These are phyloP conservation scores for Epinephelus awoara DNA, from an alignment of 2,797 vertebrate genomes.

Conservation along the genomic window DNA sequence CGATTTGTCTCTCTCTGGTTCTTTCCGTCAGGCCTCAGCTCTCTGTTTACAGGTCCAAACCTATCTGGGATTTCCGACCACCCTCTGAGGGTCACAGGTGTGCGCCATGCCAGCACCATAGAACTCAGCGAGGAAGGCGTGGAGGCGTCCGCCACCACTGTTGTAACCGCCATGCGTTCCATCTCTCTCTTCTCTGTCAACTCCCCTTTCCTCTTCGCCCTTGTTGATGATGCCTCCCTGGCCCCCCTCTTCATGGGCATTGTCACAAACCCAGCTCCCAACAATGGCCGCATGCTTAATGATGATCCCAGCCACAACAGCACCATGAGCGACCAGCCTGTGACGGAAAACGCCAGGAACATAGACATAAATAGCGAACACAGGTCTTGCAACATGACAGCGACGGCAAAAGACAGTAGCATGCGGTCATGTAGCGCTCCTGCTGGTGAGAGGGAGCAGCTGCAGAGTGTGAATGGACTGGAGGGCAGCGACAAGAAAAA, in stretches of 20 bases:
- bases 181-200: conserved; percentile 88
- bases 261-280: conserved; percentile 90
- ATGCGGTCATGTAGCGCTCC: conserved; percentile 50
- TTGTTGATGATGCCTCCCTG: conserved; percentile 87
- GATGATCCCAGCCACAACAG: conserved; percentile 56
- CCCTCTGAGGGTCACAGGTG: conserved; percentile 86
- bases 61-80: conserved; percentile 87
- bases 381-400: conserved; percentile 29
- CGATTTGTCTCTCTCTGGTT: neutral
- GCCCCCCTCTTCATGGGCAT: conserved; percentile 91
- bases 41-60: conserved; percentile 88
- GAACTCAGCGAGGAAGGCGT: conserved; percentile 91
- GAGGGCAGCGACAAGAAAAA: neutral
- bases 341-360: neutral
- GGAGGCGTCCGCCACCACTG: conserved; percentile 89
- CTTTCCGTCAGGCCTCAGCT: conserved; percentile 86
- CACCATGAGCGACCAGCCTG: conserved; percentile 59
- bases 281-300: conserved; percentile 54
- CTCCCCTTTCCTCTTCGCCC: conserved; percentile 91
- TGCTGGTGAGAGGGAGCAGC: conserved; percentile 38
- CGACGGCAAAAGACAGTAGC: conserved; percentile 35
- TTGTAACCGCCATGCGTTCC: conserved; percentile 85
- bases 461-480: conserved; percentile 40
- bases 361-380: neutral
- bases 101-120: conserved; percentile 90